Base-by-base conservation (phyloP, 2,797 vertebrate genomes). In the Ptychobarbus kaznakovi region DNA sequence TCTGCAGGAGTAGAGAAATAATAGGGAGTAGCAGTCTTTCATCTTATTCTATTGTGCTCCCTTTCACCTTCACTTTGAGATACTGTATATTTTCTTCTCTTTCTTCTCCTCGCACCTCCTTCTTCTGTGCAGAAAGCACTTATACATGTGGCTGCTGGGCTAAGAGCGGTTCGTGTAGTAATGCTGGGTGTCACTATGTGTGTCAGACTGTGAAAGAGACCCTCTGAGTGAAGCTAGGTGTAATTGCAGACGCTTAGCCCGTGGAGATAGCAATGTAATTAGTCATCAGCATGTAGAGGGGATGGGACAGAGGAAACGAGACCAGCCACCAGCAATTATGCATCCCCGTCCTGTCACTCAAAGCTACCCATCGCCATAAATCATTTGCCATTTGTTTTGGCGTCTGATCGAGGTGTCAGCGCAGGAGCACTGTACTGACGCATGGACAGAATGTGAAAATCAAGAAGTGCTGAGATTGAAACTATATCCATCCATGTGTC, bases 251-350 rank as follows among this genome's bases (percentile, higher is more conserved):
- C 83, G 77, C 81, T 84, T 84, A 81, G 89, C 88, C 72, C 35
- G 81, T 84, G 76, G 81, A 58, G 38, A 70, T 87, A 76, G 51
- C 86, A 85, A 83, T 65, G 88, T 90, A 90, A 90, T 90, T 88
- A 86, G 84, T 81, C 87, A 80, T 87, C 87, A 84, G 84, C 61
- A 44, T 84, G 81, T 84, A 44, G 69, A 40, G 65, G 61, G 16
- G 25, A 51, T 32, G 81, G 81, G 87, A 79, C 88, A 49, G 87
- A 86, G 74, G 86, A 90, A 87, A 83, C 61, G 1, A 81, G 80
- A 86, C 83, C 87, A 66, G 79, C 85, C 87, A 83, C 80, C 53
- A 83, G 87, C 81, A 86, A 88, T 90, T 88, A 90, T 86, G 88
- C 81, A 87, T 86, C 83, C 63, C 61, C 15, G 40, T 82, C 65